A percentile compares a stretch with the other conserved stretches of the same genome.
phyloP scores from a whole-genome alignment of 2,113 vertebrate species.

The Eublepharis macularius region DNA sequence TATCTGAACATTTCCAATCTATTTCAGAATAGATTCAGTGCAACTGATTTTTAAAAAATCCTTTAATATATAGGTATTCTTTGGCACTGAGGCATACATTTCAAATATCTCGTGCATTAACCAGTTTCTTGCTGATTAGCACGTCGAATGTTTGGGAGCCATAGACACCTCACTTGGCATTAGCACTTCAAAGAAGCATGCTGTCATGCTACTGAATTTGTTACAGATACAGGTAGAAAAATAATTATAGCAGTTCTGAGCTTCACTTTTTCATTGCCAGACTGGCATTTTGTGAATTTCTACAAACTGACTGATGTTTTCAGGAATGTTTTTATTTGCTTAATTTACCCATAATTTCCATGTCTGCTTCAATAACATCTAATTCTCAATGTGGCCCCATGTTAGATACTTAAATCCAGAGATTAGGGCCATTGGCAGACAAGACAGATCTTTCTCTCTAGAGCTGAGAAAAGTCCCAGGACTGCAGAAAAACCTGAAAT shows the following conservation, averaged over 20 bases:
- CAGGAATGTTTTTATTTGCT: not conserved
- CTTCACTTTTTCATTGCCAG: constrained; percentile 8
- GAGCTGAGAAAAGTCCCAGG: too few species aligned
- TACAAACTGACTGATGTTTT: not conserved
- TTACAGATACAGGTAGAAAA: constrained; percentile 11
- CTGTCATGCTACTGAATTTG: not conserved
- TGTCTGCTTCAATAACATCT: not conserved
- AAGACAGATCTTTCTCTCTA: too few species aligned
- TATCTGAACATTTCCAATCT: constrained; percentile 18
- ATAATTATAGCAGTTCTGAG: constrained; percentile 6
- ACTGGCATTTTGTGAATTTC: not conserved
- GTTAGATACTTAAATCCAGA: too few species aligned
- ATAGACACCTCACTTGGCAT: not conserved
- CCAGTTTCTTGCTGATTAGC: constrained; percentile 29
- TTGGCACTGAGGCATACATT: not conserved
- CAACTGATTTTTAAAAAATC: constrained; percentile 7
- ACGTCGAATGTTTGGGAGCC: not conserved
- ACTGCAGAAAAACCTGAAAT: too few species aligned
- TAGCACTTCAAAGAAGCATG: constrained; percentile 15
- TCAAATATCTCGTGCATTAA: constrained; percentile 32
- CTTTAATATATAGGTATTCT: not conserved
- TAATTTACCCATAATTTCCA: constrained; percentile 23
- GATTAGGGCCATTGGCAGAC: too few species aligned
- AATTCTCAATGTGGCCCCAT: too few species aligned
- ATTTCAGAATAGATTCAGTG: constrained; percentile 32